Evolutionary conservation across 2,113 vertebrate species (phyloP).

Genomic region (Dasypus novemcinctus): DNA sequence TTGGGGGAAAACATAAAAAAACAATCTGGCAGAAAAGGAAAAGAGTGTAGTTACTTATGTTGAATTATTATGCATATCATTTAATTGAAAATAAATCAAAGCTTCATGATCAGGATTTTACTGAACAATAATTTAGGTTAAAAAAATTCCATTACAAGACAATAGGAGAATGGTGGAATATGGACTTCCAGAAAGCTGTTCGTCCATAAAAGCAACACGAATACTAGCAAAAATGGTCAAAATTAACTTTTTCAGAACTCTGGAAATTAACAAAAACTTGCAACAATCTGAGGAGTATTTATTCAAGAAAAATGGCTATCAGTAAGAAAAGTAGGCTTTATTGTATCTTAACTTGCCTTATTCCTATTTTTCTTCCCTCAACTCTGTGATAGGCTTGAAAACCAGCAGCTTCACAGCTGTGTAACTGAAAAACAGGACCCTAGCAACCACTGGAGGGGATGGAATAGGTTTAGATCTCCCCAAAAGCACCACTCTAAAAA

Average conservation of each 20-base stretch:
- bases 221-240: neutral
- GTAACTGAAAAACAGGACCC: neutral
- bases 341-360: neutral
- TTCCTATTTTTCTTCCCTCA: neutral
- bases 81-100: constrained; percentile 10
- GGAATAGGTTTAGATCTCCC: neutral
- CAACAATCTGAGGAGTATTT: neutral
- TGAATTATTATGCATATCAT: neutral
- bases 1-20: neutral
- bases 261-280: neutral
- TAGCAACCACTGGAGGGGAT: neutral
- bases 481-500: neutral
- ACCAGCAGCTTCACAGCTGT: neutral
- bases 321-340: neutral
- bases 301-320: neutral
- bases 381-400: neutral
- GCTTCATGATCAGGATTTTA: neutral
- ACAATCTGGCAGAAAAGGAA: neutral
- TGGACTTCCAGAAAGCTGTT: neutral
- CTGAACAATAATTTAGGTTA: neutral
- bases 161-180: neutral
- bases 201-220: neutral
- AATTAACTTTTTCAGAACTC: neutral
- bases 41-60: neutral
- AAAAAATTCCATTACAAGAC: neutral